Percentiles rank a stretch among this genome's conserved stretches.
Conservation (phyloP, 2,888 invertebrate species). For the Falcaria lacertinaria region DNA sequence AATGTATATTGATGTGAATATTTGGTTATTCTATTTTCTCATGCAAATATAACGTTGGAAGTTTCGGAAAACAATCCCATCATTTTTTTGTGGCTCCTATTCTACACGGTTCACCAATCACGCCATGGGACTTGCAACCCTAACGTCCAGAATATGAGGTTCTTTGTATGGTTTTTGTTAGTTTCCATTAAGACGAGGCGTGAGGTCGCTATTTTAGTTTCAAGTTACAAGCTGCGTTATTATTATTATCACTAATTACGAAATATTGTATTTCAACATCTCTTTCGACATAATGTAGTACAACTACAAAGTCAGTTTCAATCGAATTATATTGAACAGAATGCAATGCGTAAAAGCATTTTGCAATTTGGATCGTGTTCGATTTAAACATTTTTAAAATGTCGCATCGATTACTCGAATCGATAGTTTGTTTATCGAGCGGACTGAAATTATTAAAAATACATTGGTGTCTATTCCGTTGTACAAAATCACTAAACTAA, state of each 20-base stretch:
- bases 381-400: neutral
- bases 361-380: neutral
- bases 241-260: slow-evolving; percentile 32
- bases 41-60: slow-evolving; percentile 18
- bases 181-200: slow-evolving; percentile 33
- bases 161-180: slow-evolving; percentile 27
- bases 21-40: slow-evolving; percentile 20
- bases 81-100: neutral
- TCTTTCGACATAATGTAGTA: neutral
- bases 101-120: neutral
- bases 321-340: neutral
- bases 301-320: neutral
- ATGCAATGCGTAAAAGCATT: neutral
- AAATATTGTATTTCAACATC: neutral
- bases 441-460: too few relatives aligned
- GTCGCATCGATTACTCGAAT: neutral
- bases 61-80: slow-evolving; percentile 18
- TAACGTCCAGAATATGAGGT: slow-evolving; percentile 7
- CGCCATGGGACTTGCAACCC: neutral
- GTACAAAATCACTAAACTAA: too few relatives aligned
- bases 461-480: too few relatives aligned
- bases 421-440: too few relatives aligned
- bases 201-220: slow-evolving; percentile 40
- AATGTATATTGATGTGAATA: neutral
- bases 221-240: slow-evolving; percentile 27